Conservation (phyloP, 2,113 vertebrate species). For the Nicator chloris region DNA sequence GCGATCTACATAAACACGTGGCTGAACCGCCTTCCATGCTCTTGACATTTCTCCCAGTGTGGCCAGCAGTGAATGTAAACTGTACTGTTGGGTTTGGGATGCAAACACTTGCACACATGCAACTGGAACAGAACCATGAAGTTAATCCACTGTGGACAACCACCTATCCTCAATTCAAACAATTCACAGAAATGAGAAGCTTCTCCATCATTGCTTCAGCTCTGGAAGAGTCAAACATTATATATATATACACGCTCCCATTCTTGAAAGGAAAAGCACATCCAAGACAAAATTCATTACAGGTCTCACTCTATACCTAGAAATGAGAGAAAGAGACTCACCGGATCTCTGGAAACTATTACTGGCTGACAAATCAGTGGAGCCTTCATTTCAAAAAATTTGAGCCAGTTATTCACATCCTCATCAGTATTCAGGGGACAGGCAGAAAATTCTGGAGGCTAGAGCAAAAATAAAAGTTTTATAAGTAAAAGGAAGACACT, state of each 20-base stretch:
- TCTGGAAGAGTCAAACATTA: not conserved
- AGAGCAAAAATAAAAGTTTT: constrained; percentile 5
- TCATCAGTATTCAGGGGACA: constrained; percentile 86
- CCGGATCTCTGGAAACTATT: constrained; percentile 92
- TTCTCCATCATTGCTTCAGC: not conserved
- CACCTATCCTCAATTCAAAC: not conserved
- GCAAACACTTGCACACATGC: not conserved
- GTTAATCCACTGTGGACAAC: not conserved
- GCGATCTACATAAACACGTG: not conserved
- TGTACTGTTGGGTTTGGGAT: not conserved
- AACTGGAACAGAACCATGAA: not conserved
- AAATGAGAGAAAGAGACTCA: constrained; percentile 68
- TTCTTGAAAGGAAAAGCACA: not conserved
- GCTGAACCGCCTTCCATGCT: not conserved
- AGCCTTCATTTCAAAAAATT: constrained; percentile 89
- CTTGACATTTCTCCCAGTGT: not conserved
- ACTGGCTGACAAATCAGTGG: constrained; percentile 93
- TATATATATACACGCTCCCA: not conserved
- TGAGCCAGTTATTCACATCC: constrained; percentile 89
- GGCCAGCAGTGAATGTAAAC: not conserved
- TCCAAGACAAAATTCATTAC: not conserved
- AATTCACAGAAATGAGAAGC: not conserved
- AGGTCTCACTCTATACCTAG: not conserved
- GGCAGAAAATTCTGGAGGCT: constrained; percentile 90
- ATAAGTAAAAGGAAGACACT: not conserved